Evolutionary conservation across 2,797 vertebrate species (phyloP).

Genomic region (Valencia hispanica): DNA sequence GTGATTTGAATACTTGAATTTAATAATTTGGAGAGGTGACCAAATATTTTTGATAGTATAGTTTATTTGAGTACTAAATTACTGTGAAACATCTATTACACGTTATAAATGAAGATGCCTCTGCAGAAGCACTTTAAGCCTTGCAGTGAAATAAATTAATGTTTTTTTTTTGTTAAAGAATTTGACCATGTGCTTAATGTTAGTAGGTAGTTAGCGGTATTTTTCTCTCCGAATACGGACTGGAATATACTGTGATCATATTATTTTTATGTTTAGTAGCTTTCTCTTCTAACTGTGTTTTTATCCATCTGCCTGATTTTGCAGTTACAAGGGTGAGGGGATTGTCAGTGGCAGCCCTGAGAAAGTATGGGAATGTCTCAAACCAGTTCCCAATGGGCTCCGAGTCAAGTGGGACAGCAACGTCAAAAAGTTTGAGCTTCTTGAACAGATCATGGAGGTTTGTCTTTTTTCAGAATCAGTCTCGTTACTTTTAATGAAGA

Average conservation of each 20-base stretch:
- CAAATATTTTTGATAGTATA: too few species aligned
- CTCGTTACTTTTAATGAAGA: background rate
- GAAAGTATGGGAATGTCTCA: constrained; percentile 90
- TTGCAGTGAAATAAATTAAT: too few species aligned
- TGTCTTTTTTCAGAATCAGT: constrained; percentile 45
- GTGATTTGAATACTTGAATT: too few species aligned
- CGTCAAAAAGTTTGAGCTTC: constrained; percentile 86
- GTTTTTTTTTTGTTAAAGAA: too few species aligned
- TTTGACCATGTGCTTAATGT: too few species aligned
- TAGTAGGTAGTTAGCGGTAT: background rate
- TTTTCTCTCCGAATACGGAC: background rate
- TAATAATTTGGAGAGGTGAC: too few species aligned
- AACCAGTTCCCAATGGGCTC: constrained; percentile 85
- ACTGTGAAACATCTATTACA: too few species aligned
- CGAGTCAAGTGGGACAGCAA: constrained; percentile 93
- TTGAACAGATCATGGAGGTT: constrained; percentile 87
- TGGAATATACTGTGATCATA: background rate
- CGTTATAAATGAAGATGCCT: too few species aligned
- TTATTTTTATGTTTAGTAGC: background rate
- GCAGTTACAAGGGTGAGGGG: constrained; percentile 91
- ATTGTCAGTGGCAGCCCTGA: constrained; percentile 77
- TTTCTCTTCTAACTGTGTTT: background rate
- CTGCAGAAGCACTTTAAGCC: too few species aligned
- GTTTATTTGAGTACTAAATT: too few species aligned
- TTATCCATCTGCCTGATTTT: background rate